phyloP scores from a whole-genome alignment of 2,888 invertebrate species.

The Tillus elongatus region DNA sequence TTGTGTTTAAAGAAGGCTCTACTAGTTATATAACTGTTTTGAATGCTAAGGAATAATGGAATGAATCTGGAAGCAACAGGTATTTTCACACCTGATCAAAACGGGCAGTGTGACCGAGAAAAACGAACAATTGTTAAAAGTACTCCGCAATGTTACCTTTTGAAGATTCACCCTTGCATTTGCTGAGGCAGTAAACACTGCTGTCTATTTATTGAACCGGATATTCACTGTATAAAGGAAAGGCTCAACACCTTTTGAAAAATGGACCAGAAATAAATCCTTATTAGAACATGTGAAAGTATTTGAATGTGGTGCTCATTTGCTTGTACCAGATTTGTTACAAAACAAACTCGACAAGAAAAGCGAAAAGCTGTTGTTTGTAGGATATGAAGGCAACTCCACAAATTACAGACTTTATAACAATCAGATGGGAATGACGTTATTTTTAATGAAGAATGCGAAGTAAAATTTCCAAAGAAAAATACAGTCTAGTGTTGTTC shows the following conservation, averaged over 20 bases:
- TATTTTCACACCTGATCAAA: too few species aligned
- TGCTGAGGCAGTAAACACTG: too few species aligned
- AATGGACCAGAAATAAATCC: conserved; percentile 18
- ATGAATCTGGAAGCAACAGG: conserved; percentile 4
- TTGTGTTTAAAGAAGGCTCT: conserved; percentile 15
- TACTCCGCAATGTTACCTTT: too few species aligned
- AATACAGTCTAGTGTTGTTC: too few species aligned
- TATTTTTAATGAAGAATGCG: too few species aligned
- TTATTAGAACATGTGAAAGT: conserved; percentile 16
- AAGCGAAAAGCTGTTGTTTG: conserved; percentile 14
- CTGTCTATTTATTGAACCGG: conserved; percentile 9
- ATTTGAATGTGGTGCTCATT: conserved; percentile 20
- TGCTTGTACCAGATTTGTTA: conserved; percentile 11
- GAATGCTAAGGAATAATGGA: conserved; percentile 3
- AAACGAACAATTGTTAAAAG: too few species aligned
- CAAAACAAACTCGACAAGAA: conserved; percentile 17
- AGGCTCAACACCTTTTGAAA: conserved; percentile 20
- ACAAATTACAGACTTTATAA: conserved; percentile 23
- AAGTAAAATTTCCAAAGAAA: too few species aligned
- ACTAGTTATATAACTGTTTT: conserved; percentile 9
- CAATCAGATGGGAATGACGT: conserved; percentile 20
- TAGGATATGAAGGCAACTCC: conserved; percentile 16
- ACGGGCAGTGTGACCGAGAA: too few species aligned
- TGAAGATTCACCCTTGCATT: too few species aligned
- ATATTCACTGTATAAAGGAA: conserved; percentile 10